phyloP scores from a whole-genome alignment of 2,113 vertebrate species.

The Falco punctatus region DNA sequence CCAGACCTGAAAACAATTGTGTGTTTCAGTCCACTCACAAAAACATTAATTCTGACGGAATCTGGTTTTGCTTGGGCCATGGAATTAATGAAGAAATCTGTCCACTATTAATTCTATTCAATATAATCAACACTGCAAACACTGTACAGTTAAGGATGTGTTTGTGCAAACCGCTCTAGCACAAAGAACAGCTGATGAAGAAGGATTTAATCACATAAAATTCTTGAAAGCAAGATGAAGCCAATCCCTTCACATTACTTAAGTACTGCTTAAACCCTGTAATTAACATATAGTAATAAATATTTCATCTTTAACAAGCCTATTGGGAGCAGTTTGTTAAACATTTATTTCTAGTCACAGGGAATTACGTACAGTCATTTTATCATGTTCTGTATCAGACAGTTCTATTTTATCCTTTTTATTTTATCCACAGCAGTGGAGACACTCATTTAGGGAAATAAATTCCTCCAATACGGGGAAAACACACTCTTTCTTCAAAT shows the following conservation, averaged over 20 bases:
- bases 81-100: not conserved
- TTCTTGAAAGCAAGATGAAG: not conserved
- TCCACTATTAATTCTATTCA: not conserved
- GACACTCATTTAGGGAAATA: not conserved
- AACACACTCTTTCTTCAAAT: not conserved
- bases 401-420: not conserved
- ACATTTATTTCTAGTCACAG: not conserved
- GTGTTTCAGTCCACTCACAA: not conserved
- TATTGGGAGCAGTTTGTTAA: constrained; percentile 44
- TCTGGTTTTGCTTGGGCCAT: not conserved
- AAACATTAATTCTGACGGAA: not conserved
- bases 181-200: not conserved
- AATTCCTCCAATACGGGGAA: not conserved
- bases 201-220: not conserved
- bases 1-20: not conserved
- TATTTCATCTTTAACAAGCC: constrained; percentile 53
- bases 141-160: not conserved
- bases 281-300: constrained; percentile 61
- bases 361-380: not conserved
- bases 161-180: not conserved
- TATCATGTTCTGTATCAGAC: not conserved
- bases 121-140: not conserved
- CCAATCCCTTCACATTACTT: constrained; percentile 2
- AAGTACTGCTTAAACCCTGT: constrained; percentile 23
- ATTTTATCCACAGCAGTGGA: not conserved